Evolutionary conservation across 2,113 vertebrate species (phyloP), one percentile per base, ranked within the genome.

Genomic region (Donacobius atricapilla): DNA sequence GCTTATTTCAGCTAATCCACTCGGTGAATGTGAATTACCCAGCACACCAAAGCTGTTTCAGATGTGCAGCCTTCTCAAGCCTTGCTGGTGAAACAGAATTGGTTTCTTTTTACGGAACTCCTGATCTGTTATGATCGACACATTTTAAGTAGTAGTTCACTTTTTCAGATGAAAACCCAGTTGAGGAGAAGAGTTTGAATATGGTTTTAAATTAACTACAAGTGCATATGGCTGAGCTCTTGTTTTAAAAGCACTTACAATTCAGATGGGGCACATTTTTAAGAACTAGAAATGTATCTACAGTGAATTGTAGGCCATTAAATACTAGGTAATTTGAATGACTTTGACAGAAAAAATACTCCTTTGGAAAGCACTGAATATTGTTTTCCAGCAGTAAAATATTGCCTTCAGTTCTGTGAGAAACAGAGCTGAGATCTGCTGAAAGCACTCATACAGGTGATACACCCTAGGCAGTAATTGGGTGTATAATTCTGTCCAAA

Each of bases 1-100:
- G 98, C 97, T 97, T 98, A 98, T 98, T 98, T 97, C 96, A 97
- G 96, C 97, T 98, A 97, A 98, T 98, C 94, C 88, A 95, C 79
- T 97, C 75, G 96, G 91, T 94, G 93, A 94, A 95, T 89, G 82
- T 94, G 95, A 95, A 96, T 97, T 94, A 82, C 64, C 58, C 91
- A 78, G 75, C 73, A 70, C 95, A 86, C 94, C 93, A 97, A 82
- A 95, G 92, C 86, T 94, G 70, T 79, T 98, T 97, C 94, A 87
- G 88, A 89, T 95, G 68, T 48, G 30, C 64, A 80, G 70, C 25
- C 45, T 96, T 42, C 63, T 83, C 23, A 4, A 84, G 60, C 71
- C 87, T 64, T 89, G n/a, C 28, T 77, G 71, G 37, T 95, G 83
- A 90, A 93, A 92, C 83, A 89, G 44, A 40, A 13, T 54, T 77